A percentile compares a stretch with the other conserved stretches of the same genome.
Conservation (phyloP, 2,888 invertebrate genomes). For the Hermaeophaga mercurialis region DNA sequence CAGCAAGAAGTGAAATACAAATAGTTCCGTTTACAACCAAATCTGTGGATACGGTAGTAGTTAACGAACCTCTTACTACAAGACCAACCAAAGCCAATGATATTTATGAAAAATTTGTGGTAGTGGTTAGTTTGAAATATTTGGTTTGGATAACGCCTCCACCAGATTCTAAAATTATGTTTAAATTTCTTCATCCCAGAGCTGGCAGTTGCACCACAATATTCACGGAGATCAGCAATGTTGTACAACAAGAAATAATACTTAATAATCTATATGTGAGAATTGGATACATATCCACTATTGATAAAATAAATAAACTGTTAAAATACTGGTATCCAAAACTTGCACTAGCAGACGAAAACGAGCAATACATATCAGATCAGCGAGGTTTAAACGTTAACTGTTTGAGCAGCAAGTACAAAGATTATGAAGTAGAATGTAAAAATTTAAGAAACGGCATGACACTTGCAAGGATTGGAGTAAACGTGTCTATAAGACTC, state of each 20-base stretch:
- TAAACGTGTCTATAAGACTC: slow-evolving; percentile 39
- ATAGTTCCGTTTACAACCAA: slow-evolving; percentile 29
- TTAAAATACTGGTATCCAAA: slow-evolving; percentile 49
- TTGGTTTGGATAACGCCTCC: slow-evolving; percentile 43
- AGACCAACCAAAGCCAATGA: slow-evolving; percentile 26
- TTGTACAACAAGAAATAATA: slow-evolving; percentile 38
- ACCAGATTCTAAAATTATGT: slow-evolving; percentile 39
- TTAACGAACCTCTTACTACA: slow-evolving; percentile 36
- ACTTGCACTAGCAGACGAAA: slow-evolving; percentile 45
- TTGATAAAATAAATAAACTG: slow-evolving; percentile 42
- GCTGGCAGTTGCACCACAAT: slow-evolving; percentile 45
- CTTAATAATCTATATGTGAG: slow-evolving; percentile 44
- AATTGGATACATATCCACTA: slow-evolving; percentile 47
- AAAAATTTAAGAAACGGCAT: slow-evolving; percentile 39
- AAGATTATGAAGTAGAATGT: slow-evolving; percentile 40
- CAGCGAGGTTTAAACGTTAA: slow-evolving; percentile 42
- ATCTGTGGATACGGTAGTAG: slow-evolving; percentile 40
- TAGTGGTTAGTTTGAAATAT: slow-evolving; percentile 47
- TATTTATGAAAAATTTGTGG: slow-evolving; percentile 44
- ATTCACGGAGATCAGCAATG: slow-evolving; percentile 43
- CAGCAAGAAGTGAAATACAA: slow-evolving; percentile 1
- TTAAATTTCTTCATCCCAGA: slow-evolving; percentile 53
- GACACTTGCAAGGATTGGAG: slow-evolving; percentile 44
- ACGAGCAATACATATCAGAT: slow-evolving; percentile 41
- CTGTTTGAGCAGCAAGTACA: slow-evolving; percentile 23